Evolutionary conservation across 2,113 vertebrate genomes (phyloP).

Genomic region (Elephas maximus): DNA sequence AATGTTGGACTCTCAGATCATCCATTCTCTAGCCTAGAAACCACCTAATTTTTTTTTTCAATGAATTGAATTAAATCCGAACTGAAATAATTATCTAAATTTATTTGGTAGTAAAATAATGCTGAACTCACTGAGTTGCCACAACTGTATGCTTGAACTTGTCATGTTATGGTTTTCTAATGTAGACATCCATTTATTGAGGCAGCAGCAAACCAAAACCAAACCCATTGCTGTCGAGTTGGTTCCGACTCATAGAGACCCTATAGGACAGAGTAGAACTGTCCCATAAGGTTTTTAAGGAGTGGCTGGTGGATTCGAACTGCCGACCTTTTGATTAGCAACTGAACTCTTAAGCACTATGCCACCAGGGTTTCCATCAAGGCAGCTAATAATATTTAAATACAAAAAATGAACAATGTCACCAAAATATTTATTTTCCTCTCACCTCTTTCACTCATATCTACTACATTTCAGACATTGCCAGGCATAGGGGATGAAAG

Average conservation of each 20-base stretch:
- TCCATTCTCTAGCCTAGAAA: not conserved
- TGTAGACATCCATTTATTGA: not conserved
- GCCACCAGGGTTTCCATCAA: not conserved
- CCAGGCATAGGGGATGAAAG: not conserved
- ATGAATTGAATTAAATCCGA: conserved; percentile 12
- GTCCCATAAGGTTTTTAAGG: too few relatives aligned
- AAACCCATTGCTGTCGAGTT: too few relatives aligned
- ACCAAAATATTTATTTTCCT: not conserved
- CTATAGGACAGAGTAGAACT: too few relatives aligned
- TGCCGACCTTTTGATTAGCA: too few relatives aligned
- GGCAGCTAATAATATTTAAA: conserved; percentile 27
- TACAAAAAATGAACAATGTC: not conserved
- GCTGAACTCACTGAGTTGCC: not conserved
- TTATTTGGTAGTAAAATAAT: conserved; percentile 3
- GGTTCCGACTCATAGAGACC: too few relatives aligned
- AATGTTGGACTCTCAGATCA: not conserved
- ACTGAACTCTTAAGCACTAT: too few relatives aligned
- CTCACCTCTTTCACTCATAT: not conserved
- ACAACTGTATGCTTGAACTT: not conserved
- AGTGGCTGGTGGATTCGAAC: too few relatives aligned
- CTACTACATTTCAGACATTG: not conserved
- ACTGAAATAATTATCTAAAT: conserved; percentile 16
- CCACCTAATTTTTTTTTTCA: not conserved
- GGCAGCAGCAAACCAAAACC: not conserved
- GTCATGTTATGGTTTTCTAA: not conserved